These are phyloP conservation scores for Cyprinella venusta DNA, from an alignment of 2,797 vertebrate species.

Conservation along the genomic window DNA sequence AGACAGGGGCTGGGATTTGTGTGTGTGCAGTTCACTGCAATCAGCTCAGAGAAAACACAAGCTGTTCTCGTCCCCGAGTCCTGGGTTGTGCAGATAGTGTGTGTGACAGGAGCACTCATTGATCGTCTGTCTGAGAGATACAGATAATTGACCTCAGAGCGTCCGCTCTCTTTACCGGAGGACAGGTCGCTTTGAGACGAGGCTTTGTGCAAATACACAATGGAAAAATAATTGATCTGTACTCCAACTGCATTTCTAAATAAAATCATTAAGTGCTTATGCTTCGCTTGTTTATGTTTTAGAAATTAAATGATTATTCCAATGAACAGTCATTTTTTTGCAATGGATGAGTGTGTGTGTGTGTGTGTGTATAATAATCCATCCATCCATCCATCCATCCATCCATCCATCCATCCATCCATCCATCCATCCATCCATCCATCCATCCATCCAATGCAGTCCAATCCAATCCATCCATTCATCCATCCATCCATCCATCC, in stretches of 20 bases:
- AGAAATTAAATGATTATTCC: not conserved
- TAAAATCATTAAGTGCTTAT: not conserved
- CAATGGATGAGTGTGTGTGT: no score
- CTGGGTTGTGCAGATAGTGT: slow-evolving; percentile 52
- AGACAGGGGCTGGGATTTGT: not conserved
- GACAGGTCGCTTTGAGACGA: slow-evolving; percentile 25
- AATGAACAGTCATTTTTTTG: not conserved
- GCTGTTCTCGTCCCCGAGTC: slow-evolving; percentile 47
- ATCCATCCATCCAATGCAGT: no score
- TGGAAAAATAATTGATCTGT: slow-evolving; percentile 29
- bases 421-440: no score
- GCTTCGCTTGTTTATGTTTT: not conserved
- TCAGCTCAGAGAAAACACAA: slow-evolving; percentile 38
- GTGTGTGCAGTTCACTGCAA: not conserved
- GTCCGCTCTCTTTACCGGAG: slow-evolving; percentile 8
- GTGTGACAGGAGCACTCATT: slow-evolving; percentile 61
- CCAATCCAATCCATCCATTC: no score
- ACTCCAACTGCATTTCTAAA: slow-evolving; percentile 12
- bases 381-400: no score
- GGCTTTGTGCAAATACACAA: slow-evolving; percentile 23
- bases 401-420: no score
- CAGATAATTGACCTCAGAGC: slow-evolving; percentile 65
- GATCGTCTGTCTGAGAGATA: slow-evolving; percentile 65
- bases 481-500: no score
- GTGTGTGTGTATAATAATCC: no score